A percentile compares a stretch with the other conserved stretches of the same genome.
phyloP scores from a whole-genome alignment of 1,140 invertebrate genomes.

The Drosophila funebris region DNA sequence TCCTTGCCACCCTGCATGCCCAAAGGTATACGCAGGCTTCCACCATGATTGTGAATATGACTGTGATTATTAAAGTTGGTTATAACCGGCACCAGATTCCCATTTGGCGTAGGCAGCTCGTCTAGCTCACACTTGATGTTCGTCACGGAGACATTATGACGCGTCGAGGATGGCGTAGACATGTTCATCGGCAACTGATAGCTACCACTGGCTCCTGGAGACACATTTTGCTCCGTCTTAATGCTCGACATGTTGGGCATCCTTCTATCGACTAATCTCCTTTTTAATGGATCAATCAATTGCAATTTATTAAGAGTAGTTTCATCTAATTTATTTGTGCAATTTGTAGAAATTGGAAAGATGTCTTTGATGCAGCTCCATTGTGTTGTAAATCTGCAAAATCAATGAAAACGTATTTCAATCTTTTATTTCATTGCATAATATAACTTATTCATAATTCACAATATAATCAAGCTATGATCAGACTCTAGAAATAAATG shows the following conservation, averaged over 20 bases:
- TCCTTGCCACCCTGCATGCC: constrained; percentile 3
- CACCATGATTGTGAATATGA: constrained; percentile 20
- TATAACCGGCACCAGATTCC: constrained; percentile 76
- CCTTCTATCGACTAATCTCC: neutral
- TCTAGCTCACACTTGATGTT: constrained; percentile 83
- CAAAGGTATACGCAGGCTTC: constrained; percentile 73
- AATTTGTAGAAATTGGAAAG: constrained; percentile 81
- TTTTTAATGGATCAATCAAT: neutral
- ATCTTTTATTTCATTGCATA: no score
- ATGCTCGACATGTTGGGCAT: constrained; percentile 79
- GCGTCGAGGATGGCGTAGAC: constrained; percentile 9
- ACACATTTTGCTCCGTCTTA: constrained; percentile 68
- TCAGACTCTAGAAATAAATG: no score
- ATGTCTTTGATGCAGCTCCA: constrained; percentile 82
- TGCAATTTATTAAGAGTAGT: no score
- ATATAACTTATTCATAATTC: no score
- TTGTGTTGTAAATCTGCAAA: constrained; percentile 67
- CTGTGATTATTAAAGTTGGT: constrained; percentile 64
- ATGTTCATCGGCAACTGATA: constrained; percentile 12
- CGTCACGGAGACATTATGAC: constrained; percentile 82
- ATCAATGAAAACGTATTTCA: neutral
- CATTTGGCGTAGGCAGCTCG: constrained; percentile 67
- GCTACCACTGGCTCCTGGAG: constrained; percentile 27
- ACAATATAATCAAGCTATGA: no score
- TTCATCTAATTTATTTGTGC: constrained; percentile 52